These are phyloP conservation scores for Cyclargus thomasi DNA, from an alignment of 1,140 invertebrate species.

Conservation along the genomic window DNA sequence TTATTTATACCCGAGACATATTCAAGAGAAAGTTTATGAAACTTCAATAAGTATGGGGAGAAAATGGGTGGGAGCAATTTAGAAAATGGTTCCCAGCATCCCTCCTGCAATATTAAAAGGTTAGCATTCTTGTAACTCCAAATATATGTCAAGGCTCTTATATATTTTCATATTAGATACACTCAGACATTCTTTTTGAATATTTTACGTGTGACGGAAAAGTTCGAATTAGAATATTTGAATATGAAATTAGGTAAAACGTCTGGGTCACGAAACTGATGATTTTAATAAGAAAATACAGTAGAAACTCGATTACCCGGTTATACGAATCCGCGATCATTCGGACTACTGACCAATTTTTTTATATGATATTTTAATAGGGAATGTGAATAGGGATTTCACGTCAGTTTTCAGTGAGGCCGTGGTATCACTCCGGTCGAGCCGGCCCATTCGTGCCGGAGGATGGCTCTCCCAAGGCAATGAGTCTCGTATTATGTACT, in stretches of 20 bases:
- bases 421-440: too few relatives aligned
- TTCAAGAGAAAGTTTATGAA: conserved; percentile 1
- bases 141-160: background rate
- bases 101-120: conserved; percentile 11
- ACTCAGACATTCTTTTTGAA: background rate
- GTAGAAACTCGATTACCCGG: too few relatives aligned
- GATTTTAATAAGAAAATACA: too few relatives aligned
- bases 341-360: too few relatives aligned
- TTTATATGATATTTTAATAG: too few relatives aligned
- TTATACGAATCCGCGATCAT: too few relatives aligned
- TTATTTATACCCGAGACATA: background rate
- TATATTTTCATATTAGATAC: conserved; percentile 5
- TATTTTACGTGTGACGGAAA: background rate
- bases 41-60: background rate
- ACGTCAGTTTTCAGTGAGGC: too few relatives aligned
- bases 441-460: too few relatives aligned
- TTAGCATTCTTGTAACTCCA: conserved; percentile 10
- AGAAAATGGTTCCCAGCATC: conserved; percentile 8
- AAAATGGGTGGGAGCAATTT: background rate
- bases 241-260: background rate
- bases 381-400: too few relatives aligned
- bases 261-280: background rate
- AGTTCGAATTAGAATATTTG: too few relatives aligned
- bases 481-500: too few relatives aligned
- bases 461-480: too few relatives aligned